Conservation (phyloP, 1,140 invertebrate species). For the Chelonus insularis region DNA sequence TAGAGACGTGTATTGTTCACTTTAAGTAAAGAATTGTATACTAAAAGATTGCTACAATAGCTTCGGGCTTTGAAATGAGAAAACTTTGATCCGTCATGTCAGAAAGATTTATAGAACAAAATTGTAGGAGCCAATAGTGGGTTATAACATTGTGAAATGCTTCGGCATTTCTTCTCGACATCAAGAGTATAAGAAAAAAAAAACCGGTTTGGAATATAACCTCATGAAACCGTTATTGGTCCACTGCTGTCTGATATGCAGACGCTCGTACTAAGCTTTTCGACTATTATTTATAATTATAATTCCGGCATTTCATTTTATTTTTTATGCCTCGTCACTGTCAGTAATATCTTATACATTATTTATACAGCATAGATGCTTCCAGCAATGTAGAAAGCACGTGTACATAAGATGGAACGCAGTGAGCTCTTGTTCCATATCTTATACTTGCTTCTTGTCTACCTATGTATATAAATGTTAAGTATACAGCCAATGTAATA, state of each 20-base stretch:
- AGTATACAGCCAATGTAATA: constrained; percentile 6
- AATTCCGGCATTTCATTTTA: not conserved
- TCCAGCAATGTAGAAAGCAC: not conserved
- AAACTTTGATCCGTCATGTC: constrained; percentile 15
- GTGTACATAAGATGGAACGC: constrained; percentile 9
- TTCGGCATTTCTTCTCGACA: constrained; percentile 15
- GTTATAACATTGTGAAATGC: constrained; percentile 15
- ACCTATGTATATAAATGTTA: not conserved
- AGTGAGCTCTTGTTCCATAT: constrained; percentile 29
- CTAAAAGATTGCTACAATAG: not conserved
- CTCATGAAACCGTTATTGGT: constrained; percentile 29
- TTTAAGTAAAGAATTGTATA: no score
- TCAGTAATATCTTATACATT: constrained; percentile 4
- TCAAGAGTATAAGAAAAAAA: constrained; percentile 15
- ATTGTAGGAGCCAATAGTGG: constrained; percentile 16
- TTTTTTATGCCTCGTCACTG: not conserved
- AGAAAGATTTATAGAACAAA: constrained; percentile 19
- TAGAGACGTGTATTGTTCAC: not conserved
- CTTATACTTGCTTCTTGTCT: constrained; percentile 26
- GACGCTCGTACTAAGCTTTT: constrained; percentile 14
- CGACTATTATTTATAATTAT: constrained; percentile 10
- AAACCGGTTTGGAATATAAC: constrained; percentile 29
- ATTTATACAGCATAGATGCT: constrained; percentile 1
- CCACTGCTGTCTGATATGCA: constrained; percentile 22
- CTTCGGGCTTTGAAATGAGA: not conserved